Conservation (phyloP, 1,140 invertebrate genomes). For the Magallana ariakensis region DNA sequence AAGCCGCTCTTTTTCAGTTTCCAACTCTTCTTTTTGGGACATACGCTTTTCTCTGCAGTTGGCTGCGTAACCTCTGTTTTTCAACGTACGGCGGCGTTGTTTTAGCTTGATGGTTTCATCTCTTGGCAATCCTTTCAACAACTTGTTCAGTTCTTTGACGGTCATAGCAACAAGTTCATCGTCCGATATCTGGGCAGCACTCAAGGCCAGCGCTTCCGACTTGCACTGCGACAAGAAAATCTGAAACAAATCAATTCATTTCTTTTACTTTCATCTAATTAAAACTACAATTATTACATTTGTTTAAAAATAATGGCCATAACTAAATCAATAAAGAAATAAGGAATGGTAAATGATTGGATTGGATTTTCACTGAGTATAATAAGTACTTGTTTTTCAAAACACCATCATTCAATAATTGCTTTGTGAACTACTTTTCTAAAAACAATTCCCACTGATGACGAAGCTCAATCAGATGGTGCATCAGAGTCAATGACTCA, state of each 20-base stretch:
- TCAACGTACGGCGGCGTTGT: constrained; percentile 97
- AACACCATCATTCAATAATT: constrained; percentile 33
- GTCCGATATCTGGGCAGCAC: constrained; percentile 82
- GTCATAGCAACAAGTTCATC: constrained; percentile 93
- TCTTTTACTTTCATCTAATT: too few relatives aligned
- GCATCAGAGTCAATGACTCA: constrained; percentile 8
- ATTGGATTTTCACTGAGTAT: too few relatives aligned
- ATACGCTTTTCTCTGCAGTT: constrained; percentile 89
- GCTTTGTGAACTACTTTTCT: too few relatives aligned
- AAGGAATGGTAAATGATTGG: too few relatives aligned
- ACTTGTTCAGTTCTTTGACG: constrained; percentile 97
- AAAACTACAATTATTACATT: too few relatives aligned
- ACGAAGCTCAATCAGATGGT: constrained; percentile 2
- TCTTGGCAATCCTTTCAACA: constrained; percentile 92
- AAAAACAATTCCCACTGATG: not conserved
- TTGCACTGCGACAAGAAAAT: constrained; percentile 76
- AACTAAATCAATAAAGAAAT: too few relatives aligned
- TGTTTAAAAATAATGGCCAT: too few relatives aligned
- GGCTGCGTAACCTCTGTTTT: constrained; percentile 99
- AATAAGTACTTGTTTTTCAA: not conserved
- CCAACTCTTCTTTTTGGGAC: constrained; percentile 83
- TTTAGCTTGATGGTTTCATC: constrained; percentile 95
- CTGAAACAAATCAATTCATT: constrained; percentile 61
- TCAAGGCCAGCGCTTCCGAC: constrained; percentile 64
- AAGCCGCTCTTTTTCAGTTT: constrained; percentile 85